phyloP scores from a whole-genome alignment of 35 echinoderm and acorn worm genomes.

The Heliocidaris erythrogramma region DNA sequence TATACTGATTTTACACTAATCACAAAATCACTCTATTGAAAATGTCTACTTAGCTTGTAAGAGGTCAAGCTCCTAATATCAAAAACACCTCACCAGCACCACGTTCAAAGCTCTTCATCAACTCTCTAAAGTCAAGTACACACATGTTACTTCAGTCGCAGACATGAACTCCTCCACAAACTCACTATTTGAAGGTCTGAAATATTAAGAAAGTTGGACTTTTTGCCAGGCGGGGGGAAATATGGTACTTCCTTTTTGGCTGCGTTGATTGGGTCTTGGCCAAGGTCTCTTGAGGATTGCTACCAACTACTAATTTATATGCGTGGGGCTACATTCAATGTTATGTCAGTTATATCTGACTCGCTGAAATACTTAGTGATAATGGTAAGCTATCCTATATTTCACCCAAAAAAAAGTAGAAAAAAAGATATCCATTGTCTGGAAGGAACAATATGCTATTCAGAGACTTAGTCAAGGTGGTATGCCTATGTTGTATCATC shows the following conservation, averaged over 20 bases:
- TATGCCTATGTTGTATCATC: too few relatives aligned
- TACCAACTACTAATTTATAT: background rate
- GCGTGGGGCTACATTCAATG: background rate
- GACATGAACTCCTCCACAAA: background rate
- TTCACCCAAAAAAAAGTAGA: too few relatives aligned
- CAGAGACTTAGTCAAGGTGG: too few relatives aligned
- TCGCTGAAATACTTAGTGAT: background rate
- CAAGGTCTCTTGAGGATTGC: background rate
- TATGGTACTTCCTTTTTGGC: slow-evolving; percentile 16
- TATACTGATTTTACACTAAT: too few relatives aligned
- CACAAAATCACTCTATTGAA: too few relatives aligned
- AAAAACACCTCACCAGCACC: background rate
- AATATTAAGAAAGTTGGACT: background rate
- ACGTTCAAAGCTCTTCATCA: background rate
- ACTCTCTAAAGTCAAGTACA: background rate
- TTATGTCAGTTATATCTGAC: background rate
- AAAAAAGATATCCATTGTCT: too few relatives aligned
- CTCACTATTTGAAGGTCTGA: slow-evolving; percentile 1
- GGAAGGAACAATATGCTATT: too few relatives aligned
- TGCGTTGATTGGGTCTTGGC: background rate
- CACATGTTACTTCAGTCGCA: background rate
- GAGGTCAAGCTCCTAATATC: background rate
- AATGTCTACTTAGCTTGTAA: background rate
- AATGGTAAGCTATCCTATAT: too few relatives aligned
- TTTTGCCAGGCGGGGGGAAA: slow-evolving; percentile 7